Evolutionary conservation across 2,888 invertebrate species (phyloP), one percentile per base, ranked within the genome.

Genomic region (Linnaemya tessellans): DNA sequence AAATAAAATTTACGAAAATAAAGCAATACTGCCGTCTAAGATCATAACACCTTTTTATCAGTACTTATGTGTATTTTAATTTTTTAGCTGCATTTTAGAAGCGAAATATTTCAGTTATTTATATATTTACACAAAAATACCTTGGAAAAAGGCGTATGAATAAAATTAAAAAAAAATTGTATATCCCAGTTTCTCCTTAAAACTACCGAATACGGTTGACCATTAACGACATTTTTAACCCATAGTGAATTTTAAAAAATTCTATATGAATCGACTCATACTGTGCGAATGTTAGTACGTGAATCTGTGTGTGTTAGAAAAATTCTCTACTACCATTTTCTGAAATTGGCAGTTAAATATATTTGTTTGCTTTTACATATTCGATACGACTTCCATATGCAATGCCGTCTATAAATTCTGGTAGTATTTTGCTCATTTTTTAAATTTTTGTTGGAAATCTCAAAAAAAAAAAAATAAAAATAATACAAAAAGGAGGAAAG

Each of bases 291-390:
- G 46, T 58, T 15, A 13, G n/a, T 41, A 41, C 20, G 38, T 41
- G 38, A 38, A 10, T 68, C 25, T 30, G 8, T 62, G 20, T 70
- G 65, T 65, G 65, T 77, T 77, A 54, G 58, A 51, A 77, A 73
- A 56, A 62, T 82, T 15, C 74, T 62, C 81, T 58, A 70, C 51
- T 58, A 60, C 46, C 71, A 85, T 80, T 79, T 85, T 64, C 85
- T 85, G 82, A 65, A 85, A 82, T 85, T 85, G 85, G 85, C 85
- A 85, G 85, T 75, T 82, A 82, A 80, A 85, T 80, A 75, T 60
- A 85, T 51, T 75, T 82, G 71, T 79, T 70, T 75, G 74, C 78
- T 60, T 70, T 78, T 58, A 70, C 73, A 78, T 74, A 79, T 70
- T 46, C 60, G 71, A 51, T 60, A 58, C 56, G 65, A 65, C 84